These are phyloP conservation scores for Gymnogyps californianus DNA, from an alignment of 2,113 vertebrate species.

Conservation along the genomic window DNA sequence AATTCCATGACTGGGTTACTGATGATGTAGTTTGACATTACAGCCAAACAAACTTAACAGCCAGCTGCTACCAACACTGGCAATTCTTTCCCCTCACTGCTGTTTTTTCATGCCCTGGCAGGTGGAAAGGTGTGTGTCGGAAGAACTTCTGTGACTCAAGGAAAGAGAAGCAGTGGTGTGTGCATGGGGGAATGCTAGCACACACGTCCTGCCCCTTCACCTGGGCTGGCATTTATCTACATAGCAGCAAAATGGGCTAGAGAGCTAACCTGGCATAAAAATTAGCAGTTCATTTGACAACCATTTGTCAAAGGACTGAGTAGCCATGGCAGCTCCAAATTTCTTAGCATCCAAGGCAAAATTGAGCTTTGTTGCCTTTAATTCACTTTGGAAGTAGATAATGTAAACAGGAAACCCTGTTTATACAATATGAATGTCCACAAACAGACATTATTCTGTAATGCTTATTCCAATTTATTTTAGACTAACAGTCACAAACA, in stretches of 20 bases:
- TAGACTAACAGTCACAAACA: background rate
- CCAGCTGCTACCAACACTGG: background rate
- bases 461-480: background rate
- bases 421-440: background rate
- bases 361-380: background rate
- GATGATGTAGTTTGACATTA: background rate
- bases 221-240: background rate
- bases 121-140: fast-evolving
- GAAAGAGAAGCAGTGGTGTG: background rate
- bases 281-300: background rate
- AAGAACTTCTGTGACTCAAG: background rate
- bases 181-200: background rate
- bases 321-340: background rate
- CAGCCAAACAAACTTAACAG: background rate
- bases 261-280: background rate
- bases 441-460: background rate
- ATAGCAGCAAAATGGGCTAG: background rate
- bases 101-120: background rate
- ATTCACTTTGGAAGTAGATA: background rate
- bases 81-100: fast-evolving
- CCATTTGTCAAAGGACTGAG: background rate
- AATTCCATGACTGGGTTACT: background rate
- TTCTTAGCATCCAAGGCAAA: background rate
- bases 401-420: background rate
- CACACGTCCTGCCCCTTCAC: background rate